Conservation (phyloP, 2,113 vertebrate genomes). For the Butorides virescens region DNA sequence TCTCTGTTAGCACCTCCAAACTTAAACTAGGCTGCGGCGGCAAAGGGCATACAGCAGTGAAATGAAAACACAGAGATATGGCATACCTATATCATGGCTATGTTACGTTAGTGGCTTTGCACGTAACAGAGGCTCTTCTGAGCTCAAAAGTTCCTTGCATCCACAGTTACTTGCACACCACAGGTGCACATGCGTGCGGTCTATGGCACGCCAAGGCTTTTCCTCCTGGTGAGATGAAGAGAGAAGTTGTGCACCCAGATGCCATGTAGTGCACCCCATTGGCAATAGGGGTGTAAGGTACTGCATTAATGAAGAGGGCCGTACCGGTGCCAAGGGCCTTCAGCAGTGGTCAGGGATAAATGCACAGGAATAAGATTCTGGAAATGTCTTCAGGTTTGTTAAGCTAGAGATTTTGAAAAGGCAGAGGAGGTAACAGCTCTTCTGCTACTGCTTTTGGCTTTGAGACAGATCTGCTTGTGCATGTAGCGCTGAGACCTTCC, state of each 20-base stretch:
- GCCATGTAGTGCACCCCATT: not conserved
- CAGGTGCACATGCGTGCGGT: not conserved
- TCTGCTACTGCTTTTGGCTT: not conserved
- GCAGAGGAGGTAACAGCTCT: not conserved
- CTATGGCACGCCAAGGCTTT: not conserved
- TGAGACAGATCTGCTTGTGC: not conserved
- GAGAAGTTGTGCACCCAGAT: not conserved
- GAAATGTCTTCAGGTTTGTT: not conserved
- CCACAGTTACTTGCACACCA: not conserved
- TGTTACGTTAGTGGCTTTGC: not conserved
- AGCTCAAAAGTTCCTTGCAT: not conserved
- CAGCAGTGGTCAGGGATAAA: not conserved
- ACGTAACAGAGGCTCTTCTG: not conserved
- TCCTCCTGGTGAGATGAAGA: not conserved
- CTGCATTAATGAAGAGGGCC: not conserved
- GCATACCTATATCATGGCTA: accelerated
- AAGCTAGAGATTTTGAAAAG: not conserved
- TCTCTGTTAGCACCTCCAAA: not conserved
- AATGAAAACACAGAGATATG: not conserved
- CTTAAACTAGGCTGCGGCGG: not conserved
- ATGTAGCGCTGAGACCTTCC: not conserved
- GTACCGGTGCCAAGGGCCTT: not conserved
- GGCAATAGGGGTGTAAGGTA: not conserved
- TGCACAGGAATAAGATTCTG: not conserved
- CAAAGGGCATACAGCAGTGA: not conserved